These are phyloP conservation scores for Pachyrhynchus sulphureomaculatus DNA, from an alignment of 1,140 invertebrate genomes.

Conservation along the genomic window DNA sequence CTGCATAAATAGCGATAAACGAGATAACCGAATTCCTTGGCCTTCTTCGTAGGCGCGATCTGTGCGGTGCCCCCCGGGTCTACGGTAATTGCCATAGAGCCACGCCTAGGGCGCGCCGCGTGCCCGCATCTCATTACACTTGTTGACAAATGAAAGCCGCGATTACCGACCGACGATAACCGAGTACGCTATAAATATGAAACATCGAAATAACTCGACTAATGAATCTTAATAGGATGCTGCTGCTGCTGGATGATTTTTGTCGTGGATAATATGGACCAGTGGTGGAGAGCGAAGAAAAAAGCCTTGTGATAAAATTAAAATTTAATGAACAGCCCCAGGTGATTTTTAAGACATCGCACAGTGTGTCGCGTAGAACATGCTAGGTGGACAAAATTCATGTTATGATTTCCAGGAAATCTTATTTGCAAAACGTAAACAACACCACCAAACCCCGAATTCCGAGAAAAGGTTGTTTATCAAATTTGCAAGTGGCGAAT, in stretches of 20 bases:
- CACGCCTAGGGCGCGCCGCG: conserved; percentile 50
- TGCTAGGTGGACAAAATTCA: too few relatives aligned
- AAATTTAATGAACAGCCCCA: not conserved
- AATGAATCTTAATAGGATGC: conserved; percentile 34
- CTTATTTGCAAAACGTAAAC: too few relatives aligned
- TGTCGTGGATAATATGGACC: not conserved
- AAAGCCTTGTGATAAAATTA: conserved; percentile 7
- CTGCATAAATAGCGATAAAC: conserved; percentile 12
- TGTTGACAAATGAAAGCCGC: conserved; percentile 50
- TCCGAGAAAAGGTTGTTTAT: too few relatives aligned
- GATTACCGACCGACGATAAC: conserved; percentile 43
- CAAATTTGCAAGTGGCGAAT: too few relatives aligned
- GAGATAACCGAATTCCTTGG: conserved; percentile 12
- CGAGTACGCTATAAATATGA: conserved; percentile 28
- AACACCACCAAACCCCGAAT: too few relatives aligned
- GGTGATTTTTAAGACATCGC: too few relatives aligned
- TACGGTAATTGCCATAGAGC: conserved; percentile 48
- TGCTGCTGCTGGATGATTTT: not conserved
- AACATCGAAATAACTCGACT: conserved; percentile 18
- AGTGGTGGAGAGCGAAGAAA: not conserved
- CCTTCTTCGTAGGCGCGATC: conserved; percentile 29
- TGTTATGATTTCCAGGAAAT: too few relatives aligned
- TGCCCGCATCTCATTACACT: conserved; percentile 52
- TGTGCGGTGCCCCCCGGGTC: conserved; percentile 38
- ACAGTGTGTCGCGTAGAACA: too few relatives aligned